phyloP scores from a whole-genome alignment of 2,888 invertebrate species.

The Amblyjoppa fuscipennis region DNA sequence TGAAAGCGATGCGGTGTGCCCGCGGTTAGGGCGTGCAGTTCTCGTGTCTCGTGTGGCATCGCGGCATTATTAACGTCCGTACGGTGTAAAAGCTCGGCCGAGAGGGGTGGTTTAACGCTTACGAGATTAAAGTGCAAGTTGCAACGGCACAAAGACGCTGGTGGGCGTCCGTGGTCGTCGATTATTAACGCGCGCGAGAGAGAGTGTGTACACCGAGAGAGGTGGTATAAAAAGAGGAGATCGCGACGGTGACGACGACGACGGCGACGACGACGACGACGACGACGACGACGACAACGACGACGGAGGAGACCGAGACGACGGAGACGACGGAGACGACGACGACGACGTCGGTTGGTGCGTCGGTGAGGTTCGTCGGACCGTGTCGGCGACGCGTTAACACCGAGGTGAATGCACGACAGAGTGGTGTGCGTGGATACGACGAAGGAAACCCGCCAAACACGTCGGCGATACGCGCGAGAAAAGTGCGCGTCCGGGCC shows the following conservation, averaged over 20 bases:
- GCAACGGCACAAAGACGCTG: slow-evolving; percentile 43
- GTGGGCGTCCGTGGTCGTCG: slow-evolving; percentile 62
- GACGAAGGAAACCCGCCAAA: slow-evolving; percentile 81
- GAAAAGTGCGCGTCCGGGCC: slow-evolving; percentile 57
- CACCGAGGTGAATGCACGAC: slow-evolving; percentile 82
- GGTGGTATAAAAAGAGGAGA: background rate
- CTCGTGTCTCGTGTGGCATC: slow-evolving; percentile 78
- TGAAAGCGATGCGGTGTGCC: slow-evolving; percentile 84
- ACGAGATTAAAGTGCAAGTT: background rate
- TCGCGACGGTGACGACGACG: background rate
- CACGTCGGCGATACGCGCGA: slow-evolving; percentile 75
- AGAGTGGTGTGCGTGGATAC: slow-evolving; percentile 72
- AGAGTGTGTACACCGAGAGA: slow-evolving; percentile 11
- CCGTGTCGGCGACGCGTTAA: slow-evolving; percentile 73
- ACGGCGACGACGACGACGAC: background rate
- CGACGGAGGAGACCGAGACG: slow-evolving; percentile 23
- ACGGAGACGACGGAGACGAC: slow-evolving; percentile 57
- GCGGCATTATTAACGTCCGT: slow-evolving; percentile 70
- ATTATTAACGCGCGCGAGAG: slow-evolving; percentile 55
- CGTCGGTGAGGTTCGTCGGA: slow-evolving; percentile 72
- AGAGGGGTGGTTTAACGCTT: background rate
- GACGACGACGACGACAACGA: background rate
- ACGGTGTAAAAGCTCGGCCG: background rate
- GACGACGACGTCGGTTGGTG: slow-evolving; percentile 72
- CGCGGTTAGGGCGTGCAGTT: slow-evolving; percentile 84